Conservation (phyloP, 1,140 invertebrate species). For the Caerostris darwini region DNA sequence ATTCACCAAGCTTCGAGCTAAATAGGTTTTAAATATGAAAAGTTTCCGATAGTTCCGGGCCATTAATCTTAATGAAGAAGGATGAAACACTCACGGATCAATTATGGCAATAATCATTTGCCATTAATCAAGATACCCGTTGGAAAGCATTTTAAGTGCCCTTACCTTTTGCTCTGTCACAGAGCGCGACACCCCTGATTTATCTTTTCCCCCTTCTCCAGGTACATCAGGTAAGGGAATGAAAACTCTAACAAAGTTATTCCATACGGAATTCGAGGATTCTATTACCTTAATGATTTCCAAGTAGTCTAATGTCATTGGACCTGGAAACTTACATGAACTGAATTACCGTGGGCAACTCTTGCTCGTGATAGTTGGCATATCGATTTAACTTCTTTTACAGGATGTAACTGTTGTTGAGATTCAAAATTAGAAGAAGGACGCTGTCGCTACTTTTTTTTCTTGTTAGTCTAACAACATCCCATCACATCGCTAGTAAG, state of each 20-base stretch:
- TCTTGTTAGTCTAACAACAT: no score
- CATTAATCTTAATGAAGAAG: conserved; percentile 78
- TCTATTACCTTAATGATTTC: conserved; percentile 72
- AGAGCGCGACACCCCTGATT: conserved; percentile 73
- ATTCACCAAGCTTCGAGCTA: conserved; percentile 70
- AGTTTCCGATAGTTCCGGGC: conserved; percentile 77
- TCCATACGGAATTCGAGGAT: conserved; percentile 58
- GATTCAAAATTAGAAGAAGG: no score
- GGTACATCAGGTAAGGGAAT: conserved; percentile 67
- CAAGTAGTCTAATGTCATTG: conserved; percentile 56
- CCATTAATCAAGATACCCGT: conserved; percentile 74
- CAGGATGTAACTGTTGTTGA: no score
- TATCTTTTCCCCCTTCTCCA: conserved; percentile 60
- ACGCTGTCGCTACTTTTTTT: no score
- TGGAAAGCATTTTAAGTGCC: conserved; percentile 76
- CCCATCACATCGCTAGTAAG: no score
- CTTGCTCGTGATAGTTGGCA: neutral
- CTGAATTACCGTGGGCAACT: neutral
- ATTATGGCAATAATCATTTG: conserved; percentile 78
- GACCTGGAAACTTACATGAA: conserved; percentile 34
- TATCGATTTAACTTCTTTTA: no score
- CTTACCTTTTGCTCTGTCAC: conserved; percentile 64
- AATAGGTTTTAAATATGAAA: conserved; percentile 78
- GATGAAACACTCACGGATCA: conserved; percentile 77
- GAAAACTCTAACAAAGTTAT: conserved; percentile 65